Base-by-base conservation (phyloP, 1,140 invertebrate species). In the Onthophagus taurus region DNA sequence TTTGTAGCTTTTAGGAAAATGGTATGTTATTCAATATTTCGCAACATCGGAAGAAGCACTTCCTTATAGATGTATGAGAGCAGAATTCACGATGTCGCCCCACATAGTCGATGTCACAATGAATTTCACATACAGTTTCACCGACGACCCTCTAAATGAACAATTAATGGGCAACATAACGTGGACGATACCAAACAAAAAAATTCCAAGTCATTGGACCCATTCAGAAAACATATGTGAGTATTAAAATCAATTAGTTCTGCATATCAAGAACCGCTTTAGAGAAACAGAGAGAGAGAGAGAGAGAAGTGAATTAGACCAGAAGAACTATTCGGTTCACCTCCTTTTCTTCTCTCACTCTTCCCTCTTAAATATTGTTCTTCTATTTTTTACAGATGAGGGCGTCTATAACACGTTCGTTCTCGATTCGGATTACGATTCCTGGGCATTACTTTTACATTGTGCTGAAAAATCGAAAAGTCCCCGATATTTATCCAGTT, bases 371-470 rank as follows among this genome's bases (percentile, higher is more conserved):
- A 26, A 7, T n/a, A 24, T 14, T 14, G 9, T 3, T 3, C 7
- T 21, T 21, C 1, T 37, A 17, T 34, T 24, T 18, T 38, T 56
- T 63, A 37, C 64, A 90, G 85, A 88, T 65, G 84, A 89, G 68
- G 85, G 84, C n/a, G 72, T 89, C 43, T 90, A 90, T 64, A 89
- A 89, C 52, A 89, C 87, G 0, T 89, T 85, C 54, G 78, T 90
- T 0, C 56, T 90, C 50, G 87, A 89, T 58, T 83, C 84, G 0
- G 85, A 89, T 60, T 86, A 87, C 59, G 75, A 74, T 37, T 78
- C 76, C 2, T 90, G 85, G 85, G 75, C 81, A 1, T 65, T 90
- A 21, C 65, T 90, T 8, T 75, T 90, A 56, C 86, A 90, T 57
- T 90, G 87, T 51, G 85, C 85, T 2, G 85, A 89, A 57, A 85